phyloP scores from a whole-genome alignment of 2,113 vertebrate species.

The Bubo blakistoni region DNA sequence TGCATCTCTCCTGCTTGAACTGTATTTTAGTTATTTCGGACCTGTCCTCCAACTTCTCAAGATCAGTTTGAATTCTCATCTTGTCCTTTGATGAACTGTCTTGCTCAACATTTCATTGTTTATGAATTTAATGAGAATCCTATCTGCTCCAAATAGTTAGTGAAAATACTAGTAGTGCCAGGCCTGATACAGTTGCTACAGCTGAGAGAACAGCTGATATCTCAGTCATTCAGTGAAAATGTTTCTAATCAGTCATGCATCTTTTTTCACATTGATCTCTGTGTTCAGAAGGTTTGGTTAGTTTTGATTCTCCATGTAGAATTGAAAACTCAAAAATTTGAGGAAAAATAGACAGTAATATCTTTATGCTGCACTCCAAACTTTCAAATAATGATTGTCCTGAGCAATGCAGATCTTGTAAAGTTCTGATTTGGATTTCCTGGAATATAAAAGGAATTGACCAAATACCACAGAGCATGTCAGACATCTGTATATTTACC shows the following conservation, averaged over 20 bases:
- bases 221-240: neutral
- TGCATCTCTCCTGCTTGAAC: neutral
- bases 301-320: neutral
- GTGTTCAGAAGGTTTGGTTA: neutral
- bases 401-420: neutral
- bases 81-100: neutral
- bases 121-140: neutral
- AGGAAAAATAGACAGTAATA: neutral
- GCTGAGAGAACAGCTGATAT: fast-evolving
- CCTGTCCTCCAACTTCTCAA: neutral
- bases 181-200: neutral
- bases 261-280: neutral
- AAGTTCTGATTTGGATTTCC: neutral
- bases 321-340: neutral
- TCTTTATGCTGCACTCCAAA: neutral
- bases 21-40: neutral
- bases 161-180: neutral
- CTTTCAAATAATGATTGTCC: neutral
- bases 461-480: neutral
- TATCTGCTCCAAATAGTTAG: neutral
- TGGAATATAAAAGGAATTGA: neutral
- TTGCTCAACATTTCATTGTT: neutral
- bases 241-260: neutral
- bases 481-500: neutral
- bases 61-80: neutral